Conservation (phyloP, 2,888 invertebrate species). For the Leptopilina drosophilae region DNA sequence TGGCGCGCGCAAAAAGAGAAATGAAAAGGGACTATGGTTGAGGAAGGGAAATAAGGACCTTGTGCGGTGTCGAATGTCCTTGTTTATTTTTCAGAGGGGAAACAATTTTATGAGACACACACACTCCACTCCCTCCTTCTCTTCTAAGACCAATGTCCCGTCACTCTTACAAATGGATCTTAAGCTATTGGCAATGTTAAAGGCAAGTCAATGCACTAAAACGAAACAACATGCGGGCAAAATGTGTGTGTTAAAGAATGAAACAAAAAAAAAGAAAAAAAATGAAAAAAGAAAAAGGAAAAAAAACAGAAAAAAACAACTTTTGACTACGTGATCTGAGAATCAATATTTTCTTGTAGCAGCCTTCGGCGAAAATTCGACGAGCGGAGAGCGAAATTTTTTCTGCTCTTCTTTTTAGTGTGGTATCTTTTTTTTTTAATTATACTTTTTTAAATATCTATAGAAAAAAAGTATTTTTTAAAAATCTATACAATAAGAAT, state of each 20-base stretch:
- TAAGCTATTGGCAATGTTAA: constrained; percentile 44
- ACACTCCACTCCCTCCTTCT: constrained; percentile 6
- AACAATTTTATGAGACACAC: constrained; percentile 47
- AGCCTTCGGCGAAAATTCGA: constrained; percentile 20
- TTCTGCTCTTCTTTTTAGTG: neutral
- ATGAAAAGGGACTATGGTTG: neutral
- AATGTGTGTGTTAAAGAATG: neutral
- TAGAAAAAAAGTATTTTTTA: too few relatives aligned
- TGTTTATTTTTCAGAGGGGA: constrained; percentile 16
- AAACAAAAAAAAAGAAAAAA: too few relatives aligned
- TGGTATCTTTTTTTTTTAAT: neutral
- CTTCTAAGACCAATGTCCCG: constrained; percentile 7
- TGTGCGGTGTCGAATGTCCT: constrained; percentile 22
- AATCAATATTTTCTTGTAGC: constrained; percentile 11
- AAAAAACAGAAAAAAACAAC: neutral
- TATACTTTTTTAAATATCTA: too few relatives aligned
- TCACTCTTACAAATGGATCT: constrained; percentile 59
- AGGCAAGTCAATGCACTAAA: constrained; percentile 22
- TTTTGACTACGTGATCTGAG: constrained; percentile 16
- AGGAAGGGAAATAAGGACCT: neutral
- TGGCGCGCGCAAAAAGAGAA: neutral
- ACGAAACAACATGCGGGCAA: neutral
- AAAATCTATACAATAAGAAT: too few relatives aligned
- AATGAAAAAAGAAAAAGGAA: too few relatives aligned
- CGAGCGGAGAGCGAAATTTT: neutral